phyloP scores from a whole-genome alignment of 2,888 invertebrate species.

The Lottia gigantea region DNA sequence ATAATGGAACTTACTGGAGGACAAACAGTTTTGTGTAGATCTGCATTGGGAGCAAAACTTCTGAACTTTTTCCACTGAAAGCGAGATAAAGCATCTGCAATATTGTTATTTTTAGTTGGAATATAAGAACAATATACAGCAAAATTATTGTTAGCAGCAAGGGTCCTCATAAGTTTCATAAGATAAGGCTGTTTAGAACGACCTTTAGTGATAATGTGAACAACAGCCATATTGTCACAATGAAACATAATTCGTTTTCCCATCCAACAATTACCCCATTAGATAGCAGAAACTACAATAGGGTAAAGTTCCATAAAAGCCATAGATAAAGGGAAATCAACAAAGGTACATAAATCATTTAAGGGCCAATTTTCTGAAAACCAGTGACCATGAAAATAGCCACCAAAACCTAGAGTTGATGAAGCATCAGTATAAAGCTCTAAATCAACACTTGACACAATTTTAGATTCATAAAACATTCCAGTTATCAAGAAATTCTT shows the following conservation, averaged over 20 bases:
- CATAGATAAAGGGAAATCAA: slow-evolving; percentile 15
- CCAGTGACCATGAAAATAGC: slow-evolving; percentile 16
- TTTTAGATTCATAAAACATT: slow-evolving; percentile 20
- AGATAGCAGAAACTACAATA: slow-evolving; percentile 17
- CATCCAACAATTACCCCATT: slow-evolving; percentile 23
- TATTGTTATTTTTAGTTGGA: slow-evolving; percentile 14
- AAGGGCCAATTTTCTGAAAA: slow-evolving; percentile 19
- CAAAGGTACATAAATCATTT: neutral
- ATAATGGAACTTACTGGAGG: too few relatives aligned
- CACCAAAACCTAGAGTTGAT: slow-evolving; percentile 16
- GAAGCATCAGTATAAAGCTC: slow-evolving; percentile 17
- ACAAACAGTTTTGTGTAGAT: neutral
- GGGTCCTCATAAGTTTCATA: slow-evolving; percentile 18
- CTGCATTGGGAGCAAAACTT: slow-evolving; percentile 17
- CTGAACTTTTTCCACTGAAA: slow-evolving; percentile 23
- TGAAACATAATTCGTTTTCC: slow-evolving; percentile 25
- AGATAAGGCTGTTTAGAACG: slow-evolving; percentile 18
- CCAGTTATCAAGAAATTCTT: slow-evolving; percentile 15
- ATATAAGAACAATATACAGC: slow-evolving; percentile 17
- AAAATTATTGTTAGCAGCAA: slow-evolving; percentile 17
- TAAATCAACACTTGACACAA: slow-evolving; percentile 5
- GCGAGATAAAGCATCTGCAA: slow-evolving; percentile 26
- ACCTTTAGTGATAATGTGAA: slow-evolving; percentile 22
- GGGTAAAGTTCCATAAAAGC: slow-evolving; percentile 24
- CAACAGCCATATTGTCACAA: slow-evolving; percentile 26